Percentiles rank a stretch among this genome's conserved stretches.
Conservation (phyloP, 35 echinoderm and acorn worm genomes). For the Chiridota heheva region DNA sequence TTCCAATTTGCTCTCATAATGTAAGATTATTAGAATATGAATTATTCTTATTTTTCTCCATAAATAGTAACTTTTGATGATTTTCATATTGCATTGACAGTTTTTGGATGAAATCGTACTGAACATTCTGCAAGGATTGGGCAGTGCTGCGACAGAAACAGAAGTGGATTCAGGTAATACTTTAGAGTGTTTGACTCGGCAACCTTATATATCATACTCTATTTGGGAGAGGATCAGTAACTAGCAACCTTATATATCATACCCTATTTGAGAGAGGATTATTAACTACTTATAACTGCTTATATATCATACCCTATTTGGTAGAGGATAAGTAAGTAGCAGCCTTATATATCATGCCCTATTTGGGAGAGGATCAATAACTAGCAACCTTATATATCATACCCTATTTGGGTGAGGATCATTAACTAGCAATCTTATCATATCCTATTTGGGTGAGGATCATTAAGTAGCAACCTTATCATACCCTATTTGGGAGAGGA, state of each 20-base stretch:
- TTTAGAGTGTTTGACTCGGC: background rate
- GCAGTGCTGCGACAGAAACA: conserved; percentile 11
- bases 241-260: background rate
- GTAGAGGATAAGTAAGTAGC: too few species aligned
- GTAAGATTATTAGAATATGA: background rate
- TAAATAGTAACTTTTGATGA: background rate
- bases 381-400: background rate
- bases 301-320: background rate
- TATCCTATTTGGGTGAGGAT: too few species aligned
- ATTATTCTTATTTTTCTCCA: background rate
- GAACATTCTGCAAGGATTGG: conserved; percentile 44
- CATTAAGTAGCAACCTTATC: background rate
- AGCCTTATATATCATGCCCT: background rate
- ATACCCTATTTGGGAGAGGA: background rate
- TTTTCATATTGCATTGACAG: background rate
- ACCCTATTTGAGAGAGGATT: background rate
- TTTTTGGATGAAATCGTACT: conserved; percentile 28
- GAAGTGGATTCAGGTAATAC: conserved; percentile 6
- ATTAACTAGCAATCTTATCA: background rate
- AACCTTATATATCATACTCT: background rate
- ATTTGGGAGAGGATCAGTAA: background rate
- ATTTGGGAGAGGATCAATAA: background rate
- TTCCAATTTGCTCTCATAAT: too few species aligned
- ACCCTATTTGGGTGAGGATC: background rate
- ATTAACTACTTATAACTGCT: background rate